phyloP scores from a whole-genome alignment of 2,113 vertebrate genomes.

The rat (Rattus norvegicus) region GRCr8 NC_086022.1:141210501-141211000 shows the following conservation, averaged over 20 bases:
- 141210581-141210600: background rate
- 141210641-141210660: background rate
- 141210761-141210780: background rate
- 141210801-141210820: background rate
- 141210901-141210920: background rate
- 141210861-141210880: background rate
- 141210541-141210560: background rate
- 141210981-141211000: no score
- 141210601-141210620: background rate
- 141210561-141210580: constrained; percentile 33
- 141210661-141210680: background rate
- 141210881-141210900: background rate
- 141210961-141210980: background rate
- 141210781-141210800: background rate
- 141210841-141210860: background rate
- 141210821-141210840: background rate
- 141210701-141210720: background rate
- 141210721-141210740: background rate
- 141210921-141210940: background rate
- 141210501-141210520: background rate
- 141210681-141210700: background rate
- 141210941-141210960: background rate
- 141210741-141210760: background rate
- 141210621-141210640: background rate
- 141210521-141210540: no score